A percentile compares a stretch with the other conserved stretches of the same genome.
Conservation (phyloP, 2,113 vertebrate genomes). For the Xerus inauris region DNA sequence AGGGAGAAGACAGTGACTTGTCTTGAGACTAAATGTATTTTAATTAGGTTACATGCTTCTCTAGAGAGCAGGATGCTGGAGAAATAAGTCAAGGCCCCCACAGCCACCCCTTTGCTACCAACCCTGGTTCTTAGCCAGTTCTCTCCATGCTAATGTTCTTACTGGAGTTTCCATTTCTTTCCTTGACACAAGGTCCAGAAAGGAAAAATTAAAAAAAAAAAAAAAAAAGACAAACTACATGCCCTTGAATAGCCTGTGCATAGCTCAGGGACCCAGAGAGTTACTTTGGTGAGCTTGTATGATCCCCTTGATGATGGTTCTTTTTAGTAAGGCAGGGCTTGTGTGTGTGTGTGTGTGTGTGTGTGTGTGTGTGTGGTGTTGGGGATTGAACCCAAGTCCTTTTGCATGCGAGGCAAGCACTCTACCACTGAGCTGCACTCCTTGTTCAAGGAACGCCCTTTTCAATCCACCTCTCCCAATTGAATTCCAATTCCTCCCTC, state of each 20-base stretch:
- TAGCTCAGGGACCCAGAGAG: not conserved
- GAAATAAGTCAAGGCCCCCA: not conserved
- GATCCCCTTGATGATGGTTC: not conserved
- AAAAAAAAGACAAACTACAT: not conserved
- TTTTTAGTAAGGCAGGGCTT: not conserved
- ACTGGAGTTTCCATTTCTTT: not conserved
- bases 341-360: not conserved
- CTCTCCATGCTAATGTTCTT: not conserved
- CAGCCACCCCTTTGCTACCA: not conserved
- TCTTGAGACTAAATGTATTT: not conserved
- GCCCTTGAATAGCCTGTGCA: not conserved
- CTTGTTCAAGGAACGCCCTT: not conserved
- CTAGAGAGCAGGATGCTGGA: not conserved
- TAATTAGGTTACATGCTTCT: not conserved
- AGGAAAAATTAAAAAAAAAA: not conserved
- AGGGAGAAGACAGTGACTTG: not conserved
- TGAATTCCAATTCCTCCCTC: not conserved
- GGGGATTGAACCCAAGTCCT: not conserved
- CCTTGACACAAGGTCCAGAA: not conserved
- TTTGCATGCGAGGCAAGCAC: not conserved
- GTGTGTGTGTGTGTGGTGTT: not conserved
- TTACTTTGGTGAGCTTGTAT: accelerated
- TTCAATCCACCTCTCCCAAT: not conserved
- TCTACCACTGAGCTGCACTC: not conserved
- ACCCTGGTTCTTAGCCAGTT: not conserved